Percentiles rank a stretch among this genome's conserved stretches.
Evolutionary conservation across 2,888 invertebrate genomes (phyloP).

Genomic region (Noctua janthe): DNA sequence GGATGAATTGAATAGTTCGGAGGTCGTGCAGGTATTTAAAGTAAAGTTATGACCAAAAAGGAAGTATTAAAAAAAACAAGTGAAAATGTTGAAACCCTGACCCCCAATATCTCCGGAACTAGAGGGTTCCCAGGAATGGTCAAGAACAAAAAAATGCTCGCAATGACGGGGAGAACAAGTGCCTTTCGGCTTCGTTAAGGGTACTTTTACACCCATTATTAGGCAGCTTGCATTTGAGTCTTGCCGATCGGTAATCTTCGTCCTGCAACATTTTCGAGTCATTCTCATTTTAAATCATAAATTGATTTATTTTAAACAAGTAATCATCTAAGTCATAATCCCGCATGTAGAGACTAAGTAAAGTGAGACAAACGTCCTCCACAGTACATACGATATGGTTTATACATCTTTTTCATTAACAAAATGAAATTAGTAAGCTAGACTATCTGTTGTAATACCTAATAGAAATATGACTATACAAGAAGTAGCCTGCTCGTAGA

Average conservation of each 20-base stretch:
- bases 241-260: no score
- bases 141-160: no score
- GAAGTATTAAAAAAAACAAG: no score
- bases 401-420: background rate
- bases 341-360: background rate
- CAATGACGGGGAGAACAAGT: no score
- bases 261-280: background rate
- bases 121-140: no score
- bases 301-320: background rate
- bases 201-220: background rate
- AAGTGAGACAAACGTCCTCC: background rate
- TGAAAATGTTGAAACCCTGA: no score
- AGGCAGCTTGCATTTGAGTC: background rate
- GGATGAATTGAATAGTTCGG: no score
- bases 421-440: background rate
- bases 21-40: no score
- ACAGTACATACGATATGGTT: background rate
- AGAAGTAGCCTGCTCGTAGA: conserved; percentile 33
- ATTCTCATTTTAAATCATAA: background rate
- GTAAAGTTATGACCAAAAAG: no score
- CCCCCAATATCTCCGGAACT: no score
- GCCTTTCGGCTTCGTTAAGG: no score
- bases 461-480: conserved; percentile 25
- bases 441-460: background rate
- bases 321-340: background rate